A percentile compares a stretch with the other conserved stretches of the same genome.
phyloP scores from a whole-genome alignment of 2,888 invertebrate genomes.

The Caenorhabditis sinica region DNA sequence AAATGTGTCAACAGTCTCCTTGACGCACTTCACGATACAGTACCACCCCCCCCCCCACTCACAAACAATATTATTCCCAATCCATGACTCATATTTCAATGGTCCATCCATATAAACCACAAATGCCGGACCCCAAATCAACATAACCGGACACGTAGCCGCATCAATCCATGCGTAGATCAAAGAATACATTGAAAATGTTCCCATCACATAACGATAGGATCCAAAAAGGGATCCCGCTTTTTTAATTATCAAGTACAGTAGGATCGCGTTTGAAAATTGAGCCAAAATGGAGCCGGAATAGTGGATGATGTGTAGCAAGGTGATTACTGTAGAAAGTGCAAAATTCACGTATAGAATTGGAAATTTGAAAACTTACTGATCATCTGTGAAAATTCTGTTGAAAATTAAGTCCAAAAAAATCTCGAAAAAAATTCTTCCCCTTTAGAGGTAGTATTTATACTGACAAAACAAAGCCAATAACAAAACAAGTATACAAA shows the following conservation, averaged over 20 bases:
- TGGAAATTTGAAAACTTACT: too few relatives aligned
- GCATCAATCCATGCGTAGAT: slow-evolving; percentile 22
- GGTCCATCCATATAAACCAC: slow-evolving; percentile 28
- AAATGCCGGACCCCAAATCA: not conserved
- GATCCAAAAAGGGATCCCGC: slow-evolving; percentile 10
- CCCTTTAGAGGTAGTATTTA: too few relatives aligned
- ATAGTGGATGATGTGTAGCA: slow-evolving; percentile 2
- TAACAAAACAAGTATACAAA: too few relatives aligned
- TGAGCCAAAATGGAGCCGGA: not conserved
- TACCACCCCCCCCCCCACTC: too few relatives aligned
- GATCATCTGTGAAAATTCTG: too few relatives aligned
- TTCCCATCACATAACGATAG: slow-evolving; percentile 10
- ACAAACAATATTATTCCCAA: slow-evolving; percentile 15
- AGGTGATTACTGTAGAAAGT: not conserved
- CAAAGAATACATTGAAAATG: slow-evolving; percentile 12
- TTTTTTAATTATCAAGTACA: not conserved
- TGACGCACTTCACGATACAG: not conserved
- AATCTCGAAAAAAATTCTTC: too few relatives aligned
- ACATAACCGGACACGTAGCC: slow-evolving; percentile 6
- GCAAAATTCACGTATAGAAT: too few relatives aligned
- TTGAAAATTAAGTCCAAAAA: too few relatives aligned
- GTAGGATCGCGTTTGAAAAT: slow-evolving; percentile 1
- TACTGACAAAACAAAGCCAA: too few relatives aligned
- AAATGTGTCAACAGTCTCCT: too few relatives aligned
- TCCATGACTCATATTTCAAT: not conserved